These are phyloP conservation scores for Ochotona princeps DNA, from an alignment of 2,113 vertebrate genomes.

Conservation along the genomic window DNA sequence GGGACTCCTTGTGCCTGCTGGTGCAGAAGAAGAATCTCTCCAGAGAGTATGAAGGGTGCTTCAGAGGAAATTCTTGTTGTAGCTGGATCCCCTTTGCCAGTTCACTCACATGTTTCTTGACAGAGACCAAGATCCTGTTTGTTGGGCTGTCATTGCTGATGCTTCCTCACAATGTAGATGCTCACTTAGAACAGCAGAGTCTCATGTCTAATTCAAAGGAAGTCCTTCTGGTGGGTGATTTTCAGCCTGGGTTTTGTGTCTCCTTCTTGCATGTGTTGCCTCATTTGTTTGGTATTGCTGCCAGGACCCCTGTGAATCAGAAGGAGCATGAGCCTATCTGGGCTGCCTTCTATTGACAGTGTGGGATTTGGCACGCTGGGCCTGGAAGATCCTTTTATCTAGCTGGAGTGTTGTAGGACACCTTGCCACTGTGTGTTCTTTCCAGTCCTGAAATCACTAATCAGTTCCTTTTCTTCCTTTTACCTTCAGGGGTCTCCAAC, in stretches of 20 bases:
- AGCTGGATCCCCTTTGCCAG: neutral
- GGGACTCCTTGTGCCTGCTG: neutral
- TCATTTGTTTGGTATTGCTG: neutral
- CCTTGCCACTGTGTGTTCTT: neutral
- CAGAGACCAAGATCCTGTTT: neutral
- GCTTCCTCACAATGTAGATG: neutral
- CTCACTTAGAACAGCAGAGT: neutral
- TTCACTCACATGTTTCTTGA: neutral
- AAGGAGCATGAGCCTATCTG: neutral
- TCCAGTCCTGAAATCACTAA: neutral
- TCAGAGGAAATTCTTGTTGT: neutral
- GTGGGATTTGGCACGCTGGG: accelerated
- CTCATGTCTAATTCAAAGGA: neutral
- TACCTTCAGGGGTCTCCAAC: neutral
- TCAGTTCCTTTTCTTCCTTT: neutral
- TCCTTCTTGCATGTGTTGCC: neutral
- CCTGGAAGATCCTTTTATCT: neutral
- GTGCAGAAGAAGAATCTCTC: neutral
- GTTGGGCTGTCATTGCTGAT: neutral
- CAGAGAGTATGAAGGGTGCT: neutral
- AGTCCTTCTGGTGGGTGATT: neutral
- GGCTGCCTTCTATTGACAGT: neutral
- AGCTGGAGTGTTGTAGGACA: neutral
- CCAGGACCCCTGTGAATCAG: neutral
- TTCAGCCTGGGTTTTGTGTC: neutral